Evolutionary conservation across 2,888 invertebrate genomes (phyloP), one percentile per base, ranked within the genome.

Genomic region (Quadriops clusia): DNA sequence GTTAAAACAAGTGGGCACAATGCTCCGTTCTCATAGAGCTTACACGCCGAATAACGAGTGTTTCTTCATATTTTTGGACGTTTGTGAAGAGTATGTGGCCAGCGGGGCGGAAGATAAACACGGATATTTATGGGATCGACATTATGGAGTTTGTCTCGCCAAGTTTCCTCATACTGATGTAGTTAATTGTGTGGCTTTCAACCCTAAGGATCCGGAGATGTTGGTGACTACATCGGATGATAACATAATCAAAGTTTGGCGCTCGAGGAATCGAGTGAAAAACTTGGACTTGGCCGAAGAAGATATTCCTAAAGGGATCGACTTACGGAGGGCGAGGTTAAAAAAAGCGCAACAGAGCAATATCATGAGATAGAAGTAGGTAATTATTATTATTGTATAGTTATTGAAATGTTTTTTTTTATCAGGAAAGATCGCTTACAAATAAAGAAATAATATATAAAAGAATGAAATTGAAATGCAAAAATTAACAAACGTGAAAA

Each of bases 41-140:
- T 87, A 80, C 53, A 85, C 85, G 3, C 77, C 83, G 2, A 83
- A 83, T 50, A 80, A 81, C 32, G 83, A 85, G 50, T 86, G 85
- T 47, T 86, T 84, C 54, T 85, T 85, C 50, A 84, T 86, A 49
- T 87, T 86, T 56, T 63, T 86, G 24, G 84, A 86, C 54, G 85
- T 84, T 4, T 78, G 76, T 47, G 71, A 82, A 42, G 74, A 82
- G 51, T 86, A 82, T 56, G 80, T 87, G 6, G 85, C 84, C 53
- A 83, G 85, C 59, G 86, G 86, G 6, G 82, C 85, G 15, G 85
- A 86, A 60, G 84, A 85, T 52, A 75, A 75, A 47, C 77, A 80
- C 49, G 85, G 82, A 2, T 84, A 84, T 53, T 55, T 86, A 10
- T 87, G 86, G 86, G 86, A 87, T 52, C 65, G 85, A 29, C 83